Percentiles rank a stretch among this genome's conserved stretches.
phyloP scores from a whole-genome alignment of 2,797 vertebrate species.

The Hybognathus amarus region DNA sequence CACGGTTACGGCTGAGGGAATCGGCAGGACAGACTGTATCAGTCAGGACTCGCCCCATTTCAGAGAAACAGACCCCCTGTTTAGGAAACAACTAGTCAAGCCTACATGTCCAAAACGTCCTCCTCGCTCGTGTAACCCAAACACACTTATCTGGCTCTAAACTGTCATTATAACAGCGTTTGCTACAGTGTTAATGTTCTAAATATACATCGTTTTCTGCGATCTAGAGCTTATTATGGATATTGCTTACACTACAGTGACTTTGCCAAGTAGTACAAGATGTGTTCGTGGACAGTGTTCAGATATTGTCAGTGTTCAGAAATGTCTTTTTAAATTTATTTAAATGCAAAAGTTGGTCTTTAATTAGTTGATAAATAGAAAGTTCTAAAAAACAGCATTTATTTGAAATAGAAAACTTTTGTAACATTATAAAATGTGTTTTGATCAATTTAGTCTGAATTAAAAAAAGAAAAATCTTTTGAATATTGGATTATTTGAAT shows the following conservation, averaged over 20 bases:
- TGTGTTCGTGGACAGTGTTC: background rate
- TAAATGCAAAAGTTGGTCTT: no score
- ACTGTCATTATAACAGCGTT: conserved; percentile 44
- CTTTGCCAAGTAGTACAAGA: conserved; percentile 2
- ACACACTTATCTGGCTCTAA: conserved; percentile 48
- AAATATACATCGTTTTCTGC: background rate
- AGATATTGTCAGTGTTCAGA: no score
- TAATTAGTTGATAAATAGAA: no score
- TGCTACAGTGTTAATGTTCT: conserved; percentile 28
- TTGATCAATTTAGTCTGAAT: no score
- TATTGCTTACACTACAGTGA: background rate
- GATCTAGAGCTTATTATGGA: background rate
- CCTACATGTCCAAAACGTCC: conserved; percentile 53
- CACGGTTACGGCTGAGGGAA: conserved; percentile 59
- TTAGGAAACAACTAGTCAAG: conserved; percentile 65
- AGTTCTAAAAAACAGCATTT: no score
- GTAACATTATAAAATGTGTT: no score
- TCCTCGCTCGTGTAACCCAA: conserved; percentile 38
- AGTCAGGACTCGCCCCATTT: conserved; percentile 57
- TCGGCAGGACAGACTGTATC: conserved; percentile 62
- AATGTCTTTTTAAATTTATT: background rate
- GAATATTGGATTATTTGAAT: no score
- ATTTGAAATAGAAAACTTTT: background rate
- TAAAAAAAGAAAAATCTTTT: no score
- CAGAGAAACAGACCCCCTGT: conserved; percentile 63